Conservation (phyloP, 2,797 vertebrate species). For the Danio choprae region DNA sequence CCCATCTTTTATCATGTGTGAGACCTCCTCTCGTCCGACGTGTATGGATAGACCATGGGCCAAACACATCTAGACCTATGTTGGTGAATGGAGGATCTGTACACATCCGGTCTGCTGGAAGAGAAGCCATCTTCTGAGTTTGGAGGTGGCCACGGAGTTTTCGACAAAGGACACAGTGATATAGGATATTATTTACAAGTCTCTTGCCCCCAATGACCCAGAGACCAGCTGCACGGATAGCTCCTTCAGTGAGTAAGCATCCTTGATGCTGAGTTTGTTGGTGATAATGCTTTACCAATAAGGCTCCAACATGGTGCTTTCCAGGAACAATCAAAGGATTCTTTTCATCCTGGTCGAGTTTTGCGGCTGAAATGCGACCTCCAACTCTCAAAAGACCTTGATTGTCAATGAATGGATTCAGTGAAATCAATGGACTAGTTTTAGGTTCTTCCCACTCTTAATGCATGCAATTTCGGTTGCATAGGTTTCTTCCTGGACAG, state of each 20-base stretch:
- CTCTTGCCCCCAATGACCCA: slow-evolving; percentile 30
- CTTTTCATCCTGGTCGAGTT: slow-evolving; percentile 15
- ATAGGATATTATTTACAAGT: slow-evolving; percentile 29
- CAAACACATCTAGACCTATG: slow-evolving; percentile 15
- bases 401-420: slow-evolving; percentile 27
- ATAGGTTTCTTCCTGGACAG: slow-evolving; percentile 20
- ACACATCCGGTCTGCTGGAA: background rate
- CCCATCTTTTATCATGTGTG: background rate
- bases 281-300: slow-evolving; percentile 31
- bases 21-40: background rate
- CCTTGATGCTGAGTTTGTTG: slow-evolving; percentile 28
- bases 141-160: slow-evolving; percentile 42
- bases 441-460: background rate
- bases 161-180: slow-evolving; percentile 39
- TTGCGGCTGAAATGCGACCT: slow-evolving; percentile 14
- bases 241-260: slow-evolving; percentile 20
- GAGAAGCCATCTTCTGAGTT: slow-evolving; percentile 41
- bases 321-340: slow-evolving; percentile 38
- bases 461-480: background rate
- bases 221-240: background rate
- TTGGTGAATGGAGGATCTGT: slow-evolving; percentile 9
- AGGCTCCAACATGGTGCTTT: slow-evolving; percentile 16
- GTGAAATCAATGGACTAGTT: background rate
- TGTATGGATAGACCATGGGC: background rate
- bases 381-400: slow-evolving; percentile 14